phyloP scores from a whole-genome alignment of 1,140 invertebrate species.

The Diorhabda carinulata region DNA sequence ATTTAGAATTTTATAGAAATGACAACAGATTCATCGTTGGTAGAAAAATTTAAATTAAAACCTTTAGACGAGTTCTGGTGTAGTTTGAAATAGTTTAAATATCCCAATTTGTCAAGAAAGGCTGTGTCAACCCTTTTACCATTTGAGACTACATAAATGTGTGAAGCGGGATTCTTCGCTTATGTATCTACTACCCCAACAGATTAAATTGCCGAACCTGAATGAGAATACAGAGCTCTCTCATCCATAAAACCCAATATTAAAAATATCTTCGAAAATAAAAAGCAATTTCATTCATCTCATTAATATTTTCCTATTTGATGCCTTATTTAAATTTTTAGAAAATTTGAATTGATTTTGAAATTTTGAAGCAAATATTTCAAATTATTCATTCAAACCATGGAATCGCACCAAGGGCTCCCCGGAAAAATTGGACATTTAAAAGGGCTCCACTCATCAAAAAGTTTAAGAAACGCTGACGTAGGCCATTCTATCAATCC shows the following conservation, averaged over 20 bases:
- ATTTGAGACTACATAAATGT: constrained; percentile 27
- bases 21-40: constrained; percentile 3
- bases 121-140: constrained; percentile 20
- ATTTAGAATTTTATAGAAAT: not conserved
- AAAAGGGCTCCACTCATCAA: too few relatives aligned
- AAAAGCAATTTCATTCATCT: constrained; percentile 5
- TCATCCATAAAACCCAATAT: constrained; percentile 18
- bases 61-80: constrained; percentile 18
- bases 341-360: too few relatives aligned
- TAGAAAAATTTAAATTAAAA: constrained; percentile 14
- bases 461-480: too few relatives aligned
- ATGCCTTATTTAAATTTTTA: too few relatives aligned
- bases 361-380: too few relatives aligned
- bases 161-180: constrained; percentile 24
- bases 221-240: constrained; percentile 21
- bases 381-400: too few relatives aligned
- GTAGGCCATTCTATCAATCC: too few relatives aligned
- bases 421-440: too few relatives aligned
- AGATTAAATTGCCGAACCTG: constrained; percentile 23
- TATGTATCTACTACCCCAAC: constrained; percentile 25
- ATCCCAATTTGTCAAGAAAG: constrained; percentile 20
- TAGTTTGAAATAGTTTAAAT: constrained; percentile 15
- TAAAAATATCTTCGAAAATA: too few relatives aligned
- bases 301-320: constrained; percentile 13
- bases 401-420: too few relatives aligned